Evolutionary conservation across 2,113 vertebrate species (phyloP).

Genomic region (Lota lota): DNA sequence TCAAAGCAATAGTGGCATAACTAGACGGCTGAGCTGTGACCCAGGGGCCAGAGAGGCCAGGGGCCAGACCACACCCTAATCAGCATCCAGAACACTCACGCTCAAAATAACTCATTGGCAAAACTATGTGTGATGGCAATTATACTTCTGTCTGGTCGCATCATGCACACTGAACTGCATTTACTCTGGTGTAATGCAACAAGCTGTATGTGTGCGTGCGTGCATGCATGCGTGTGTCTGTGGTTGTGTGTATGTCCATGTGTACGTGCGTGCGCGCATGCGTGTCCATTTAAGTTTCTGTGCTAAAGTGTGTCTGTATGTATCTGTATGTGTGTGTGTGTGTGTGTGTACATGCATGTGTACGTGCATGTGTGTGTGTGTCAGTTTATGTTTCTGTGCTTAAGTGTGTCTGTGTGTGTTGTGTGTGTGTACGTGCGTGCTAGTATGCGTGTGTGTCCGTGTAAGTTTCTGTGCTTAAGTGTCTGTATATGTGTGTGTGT

Average conservation of each 20-base stretch:
- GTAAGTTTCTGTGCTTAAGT: no score
- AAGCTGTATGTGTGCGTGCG: constrained; percentile 26
- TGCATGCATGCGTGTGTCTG: no score
- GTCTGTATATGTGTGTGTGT: no score
- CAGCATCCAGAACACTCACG: constrained; percentile 45
- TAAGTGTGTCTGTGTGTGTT: no score
- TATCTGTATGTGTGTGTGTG: background rate
- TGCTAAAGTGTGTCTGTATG: background rate
- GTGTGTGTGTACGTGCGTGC: no score
- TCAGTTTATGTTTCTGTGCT: no score
- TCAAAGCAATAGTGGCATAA: constrained; percentile 27
- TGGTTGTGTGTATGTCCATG: constrained; percentile 1
- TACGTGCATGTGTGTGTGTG: no score
- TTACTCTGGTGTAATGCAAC: constrained; percentile 43
- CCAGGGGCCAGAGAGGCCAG: constrained; percentile 33
- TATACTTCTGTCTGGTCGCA: constrained; percentile 43
- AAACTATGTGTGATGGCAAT: constrained; percentile 42
- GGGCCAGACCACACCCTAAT: no score
- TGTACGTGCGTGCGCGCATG: constrained; percentile 8
- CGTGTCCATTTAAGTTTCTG: background rate
- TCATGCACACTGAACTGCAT: constrained; percentile 46
- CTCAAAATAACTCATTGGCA: constrained; percentile 47
- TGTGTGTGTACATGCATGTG: no score
- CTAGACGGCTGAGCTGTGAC: constrained; percentile 33
- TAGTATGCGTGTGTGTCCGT: no score